Conservation (phyloP, 2,888 invertebrate genomes). For the Netelia fuscicornis region DNA sequence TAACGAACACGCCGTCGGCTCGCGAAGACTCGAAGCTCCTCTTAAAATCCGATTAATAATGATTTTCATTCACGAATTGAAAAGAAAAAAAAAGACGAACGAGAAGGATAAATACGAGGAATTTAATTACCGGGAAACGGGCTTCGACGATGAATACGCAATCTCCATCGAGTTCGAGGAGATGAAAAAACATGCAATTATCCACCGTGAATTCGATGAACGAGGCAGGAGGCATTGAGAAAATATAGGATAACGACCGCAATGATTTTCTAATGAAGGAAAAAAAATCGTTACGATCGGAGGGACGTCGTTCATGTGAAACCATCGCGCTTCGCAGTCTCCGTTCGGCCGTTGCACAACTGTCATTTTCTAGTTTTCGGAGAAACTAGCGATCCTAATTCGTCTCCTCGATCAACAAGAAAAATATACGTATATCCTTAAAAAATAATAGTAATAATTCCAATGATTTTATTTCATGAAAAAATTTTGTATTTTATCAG, state of each 20-base stretch:
- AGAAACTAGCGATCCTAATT: neutral
- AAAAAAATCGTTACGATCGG: slow-evolving; percentile 61
- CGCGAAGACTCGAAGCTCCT: slow-evolving; percentile 48
- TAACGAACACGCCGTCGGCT: slow-evolving; percentile 1
- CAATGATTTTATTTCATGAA: no score
- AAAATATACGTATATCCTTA: no score
- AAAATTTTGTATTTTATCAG: no score
- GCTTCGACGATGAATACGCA: neutral
- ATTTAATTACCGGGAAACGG: neutral
- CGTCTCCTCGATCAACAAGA: neutral
- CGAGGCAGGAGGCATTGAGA: neutral
- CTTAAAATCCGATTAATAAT: slow-evolving; percentile 54
- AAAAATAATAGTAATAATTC: no score
- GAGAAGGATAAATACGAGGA: slow-evolving; percentile 1
- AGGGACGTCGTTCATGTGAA: slow-evolving; percentile 45
- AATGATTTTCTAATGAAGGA: slow-evolving; percentile 45
- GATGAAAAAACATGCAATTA: slow-evolving; percentile 2
- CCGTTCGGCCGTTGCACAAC: slow-evolving; percentile 26
- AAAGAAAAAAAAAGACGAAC: neutral
- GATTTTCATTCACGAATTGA: slow-evolving; percentile 35
- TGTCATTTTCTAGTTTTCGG: slow-evolving; percentile 1
- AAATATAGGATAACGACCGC: slow-evolving; percentile 12
- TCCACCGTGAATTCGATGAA: slow-evolving; percentile 12
- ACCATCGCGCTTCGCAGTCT: slow-evolving; percentile 28
- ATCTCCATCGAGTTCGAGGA: neutral